Base-by-base conservation (phyloP, 2,888 invertebrate species). In the Xanthorhoe spadicearia region DNA sequence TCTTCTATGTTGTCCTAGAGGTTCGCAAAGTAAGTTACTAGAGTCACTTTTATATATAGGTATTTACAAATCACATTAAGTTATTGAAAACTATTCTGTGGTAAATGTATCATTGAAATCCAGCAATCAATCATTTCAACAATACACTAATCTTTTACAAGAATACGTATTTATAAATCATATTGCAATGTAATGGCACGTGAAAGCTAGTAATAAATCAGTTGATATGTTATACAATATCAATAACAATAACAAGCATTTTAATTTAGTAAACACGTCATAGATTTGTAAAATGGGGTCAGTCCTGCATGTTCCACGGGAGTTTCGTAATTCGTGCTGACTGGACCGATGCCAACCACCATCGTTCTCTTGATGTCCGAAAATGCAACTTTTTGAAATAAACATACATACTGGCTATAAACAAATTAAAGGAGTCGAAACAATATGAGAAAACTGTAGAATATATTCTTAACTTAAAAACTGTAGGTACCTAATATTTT, bases 301-400 rank as follows among this genome's bases (percentile, higher is more conserved):
- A 87, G 75, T 78, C 79, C 74, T 77, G 91, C 89, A 91, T 88
- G 87, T 87, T 90, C 91, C 89, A 90, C 83, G 84, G 86, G 85
- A 90, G 92, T 92, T 90, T 91, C 90, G 90, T 90, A 91, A 89
- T 88, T 86, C 87, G 83, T 78, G 79, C 76, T 81, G 68, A 71
- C 83, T 90, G 92, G 92, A 80, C 50, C 59, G 49, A 66, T 77
- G 90, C 92, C 92, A 85, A 75, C 78, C 75, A 77, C 77, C 77
- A 66, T 62, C 59, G 10, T 49, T 64, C 9, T 18, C 19, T 55
- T 64, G 65, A 63, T 61, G 19, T 55, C 57, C 56, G 5, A 28
- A 51, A 19, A 60, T 60, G 43, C 52, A 6, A 49, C 35, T 54
- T 48, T 48, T 6, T 13, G 51, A 43, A 38, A 15, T 15, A 46